Percentiles rank a stretch among this genome's conserved stretches.
These are phyloP conservation scores for Dryocosmus kuriphilus DNA, from an alignment of 2,888 invertebrate genomes.

Conservation along the genomic window DNA sequence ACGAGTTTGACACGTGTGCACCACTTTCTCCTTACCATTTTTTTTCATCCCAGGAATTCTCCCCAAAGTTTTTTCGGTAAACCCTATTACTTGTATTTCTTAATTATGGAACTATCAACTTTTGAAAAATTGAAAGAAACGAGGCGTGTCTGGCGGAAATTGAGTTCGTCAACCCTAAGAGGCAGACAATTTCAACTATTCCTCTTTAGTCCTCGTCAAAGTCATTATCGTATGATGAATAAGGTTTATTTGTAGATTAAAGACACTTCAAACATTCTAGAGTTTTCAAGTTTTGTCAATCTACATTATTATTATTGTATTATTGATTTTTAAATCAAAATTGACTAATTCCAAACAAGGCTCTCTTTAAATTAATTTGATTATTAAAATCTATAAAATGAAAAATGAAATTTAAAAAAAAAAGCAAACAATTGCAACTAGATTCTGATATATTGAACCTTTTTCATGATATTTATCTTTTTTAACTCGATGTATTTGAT, in stretches of 20 bases:
- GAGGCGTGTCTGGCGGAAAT: constrained; percentile 70
- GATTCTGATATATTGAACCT: too few relatives aligned
- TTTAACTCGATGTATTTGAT: too few relatives aligned
- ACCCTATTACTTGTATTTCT: not conserved
- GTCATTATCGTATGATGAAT: not conserved
- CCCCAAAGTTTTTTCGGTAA: not conserved
- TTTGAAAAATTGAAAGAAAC: constrained; percentile 69
- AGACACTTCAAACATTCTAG: not conserved
- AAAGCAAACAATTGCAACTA: not conserved
- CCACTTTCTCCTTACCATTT: not conserved
- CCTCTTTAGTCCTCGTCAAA: not conserved
- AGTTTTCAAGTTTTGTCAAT: not conserved
- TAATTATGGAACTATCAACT: constrained; percentile 36
- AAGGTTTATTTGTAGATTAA: constrained; percentile 19
- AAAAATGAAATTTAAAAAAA: not conserved
- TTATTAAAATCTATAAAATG: too few relatives aligned
- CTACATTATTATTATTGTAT: too few relatives aligned
- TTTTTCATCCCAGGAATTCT: not conserved
- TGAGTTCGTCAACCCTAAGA: constrained; percentile 61
- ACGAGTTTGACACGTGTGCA: constrained; percentile 31
- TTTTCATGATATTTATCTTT: too few relatives aligned
- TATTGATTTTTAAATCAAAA: too few relatives aligned
- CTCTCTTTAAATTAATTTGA: too few relatives aligned
- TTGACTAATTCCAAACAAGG: too few relatives aligned
- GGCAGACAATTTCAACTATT: constrained; percentile 6